phyloP scores from a whole-genome alignment of 2,797 vertebrate genomes.

The Spinibarbus caldwelli region DNA sequence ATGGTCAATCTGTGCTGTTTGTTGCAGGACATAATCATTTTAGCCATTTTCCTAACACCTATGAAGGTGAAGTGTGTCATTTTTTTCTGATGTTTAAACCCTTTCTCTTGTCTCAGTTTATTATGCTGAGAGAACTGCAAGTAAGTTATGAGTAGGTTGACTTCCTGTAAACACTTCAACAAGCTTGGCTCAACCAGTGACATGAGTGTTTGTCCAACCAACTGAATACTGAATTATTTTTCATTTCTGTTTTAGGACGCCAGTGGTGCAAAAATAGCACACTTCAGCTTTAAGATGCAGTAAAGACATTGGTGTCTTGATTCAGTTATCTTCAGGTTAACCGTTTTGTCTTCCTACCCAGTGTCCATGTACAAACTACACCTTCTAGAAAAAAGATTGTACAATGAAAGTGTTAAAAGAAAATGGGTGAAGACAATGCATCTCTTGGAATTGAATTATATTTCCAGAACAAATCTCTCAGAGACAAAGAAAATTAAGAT shows the following conservation, averaged over 20 bases:
- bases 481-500: constrained; percentile 24
- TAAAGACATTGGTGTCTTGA: not conserved
- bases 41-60: constrained; percentile 1
- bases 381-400: not conserved
- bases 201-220: not conserved
- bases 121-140: not conserved
- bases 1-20: constrained; percentile 18
- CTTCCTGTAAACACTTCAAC: not conserved
- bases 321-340: constrained; percentile 25
- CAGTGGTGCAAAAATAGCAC: not conserved
- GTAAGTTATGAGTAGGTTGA: no score
- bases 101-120: not conserved
- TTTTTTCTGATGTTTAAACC: not conserved
- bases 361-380: not conserved
- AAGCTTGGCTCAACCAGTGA: not conserved
- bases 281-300: not conserved
- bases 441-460: constrained; percentile 41
- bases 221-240: not conserved
- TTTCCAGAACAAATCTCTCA: constrained; percentile 14
- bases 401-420: not conserved
- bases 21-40: constrained; percentile 1
- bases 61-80: not conserved
- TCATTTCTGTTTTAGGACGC: not conserved
- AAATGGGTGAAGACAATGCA: constrained; percentile 17
- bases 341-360: not conserved